A percentile compares a stretch with the other conserved stretches of the same genome.
phyloP scores from a whole-genome alignment of 2,113 vertebrate genomes.

The Rissa tridactyla region DNA sequence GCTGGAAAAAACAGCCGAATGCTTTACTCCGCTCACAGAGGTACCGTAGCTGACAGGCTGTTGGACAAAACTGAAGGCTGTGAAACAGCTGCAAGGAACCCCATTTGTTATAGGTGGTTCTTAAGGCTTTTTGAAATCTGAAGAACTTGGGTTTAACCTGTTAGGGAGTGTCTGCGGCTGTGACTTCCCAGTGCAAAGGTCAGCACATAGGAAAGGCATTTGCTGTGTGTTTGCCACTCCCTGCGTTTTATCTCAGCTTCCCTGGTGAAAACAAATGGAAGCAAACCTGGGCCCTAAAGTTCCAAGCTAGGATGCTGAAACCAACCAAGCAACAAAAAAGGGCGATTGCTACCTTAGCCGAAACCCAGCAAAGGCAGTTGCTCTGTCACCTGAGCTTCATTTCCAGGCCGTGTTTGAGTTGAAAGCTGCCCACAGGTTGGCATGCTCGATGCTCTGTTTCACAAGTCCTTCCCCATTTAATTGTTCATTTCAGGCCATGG shows the following conservation, averaged over 20 bases:
- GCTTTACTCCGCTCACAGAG: too few species aligned
- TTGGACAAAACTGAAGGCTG: too few species aligned
- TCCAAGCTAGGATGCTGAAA: not conserved
- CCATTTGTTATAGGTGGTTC: too few species aligned
- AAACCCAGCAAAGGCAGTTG: not conserved
- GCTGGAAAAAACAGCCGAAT: too few species aligned
- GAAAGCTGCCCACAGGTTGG: not conserved
- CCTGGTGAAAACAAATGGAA: not conserved
- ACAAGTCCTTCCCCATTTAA: not conserved
- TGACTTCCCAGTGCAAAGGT: too few species aligned
- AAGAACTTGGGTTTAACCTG: too few species aligned
- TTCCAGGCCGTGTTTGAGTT: not conserved
- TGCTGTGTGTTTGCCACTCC: too few species aligned
- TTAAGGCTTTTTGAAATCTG: too few species aligned
- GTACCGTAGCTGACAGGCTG: too few species aligned
- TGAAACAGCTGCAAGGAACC: too few species aligned
- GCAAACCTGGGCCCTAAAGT: not conserved
- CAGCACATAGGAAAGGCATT: too few species aligned
- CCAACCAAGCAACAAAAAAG: not conserved
- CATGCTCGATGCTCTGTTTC: not conserved
- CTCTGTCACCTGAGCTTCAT: not conserved
- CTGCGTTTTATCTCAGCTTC: not conserved
- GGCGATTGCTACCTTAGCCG: not conserved
- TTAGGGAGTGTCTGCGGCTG: too few species aligned
- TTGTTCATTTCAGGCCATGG: constrained; percentile 83